Percentiles rank a stretch among this genome's conserved stretches.
phyloP scores from a whole-genome alignment of 2,113 vertebrate species.

The Hypanus sabinus region DNA sequence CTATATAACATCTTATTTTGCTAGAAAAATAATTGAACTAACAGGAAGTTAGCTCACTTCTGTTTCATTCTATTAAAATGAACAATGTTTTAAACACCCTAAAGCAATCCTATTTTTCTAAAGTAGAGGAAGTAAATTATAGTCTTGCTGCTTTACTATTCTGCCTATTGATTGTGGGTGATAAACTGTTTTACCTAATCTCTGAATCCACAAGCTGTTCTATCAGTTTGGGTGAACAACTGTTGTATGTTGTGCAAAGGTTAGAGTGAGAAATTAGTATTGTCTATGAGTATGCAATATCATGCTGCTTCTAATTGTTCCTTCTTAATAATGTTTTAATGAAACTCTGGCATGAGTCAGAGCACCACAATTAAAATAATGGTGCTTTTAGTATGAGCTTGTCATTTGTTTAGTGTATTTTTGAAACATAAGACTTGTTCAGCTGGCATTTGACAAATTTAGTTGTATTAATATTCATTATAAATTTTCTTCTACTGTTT shows the following conservation, averaged over 20 bases:
- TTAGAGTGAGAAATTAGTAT: conserved; percentile 1
- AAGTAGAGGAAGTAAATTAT: background rate
- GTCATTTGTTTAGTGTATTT: background rate
- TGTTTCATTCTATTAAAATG: background rate
- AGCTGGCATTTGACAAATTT: background rate
- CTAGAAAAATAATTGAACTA: too few species aligned
- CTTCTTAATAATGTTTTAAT: conserved; percentile 5
- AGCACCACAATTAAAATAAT: background rate
- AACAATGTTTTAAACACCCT: background rate
- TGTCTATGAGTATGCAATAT: background rate
- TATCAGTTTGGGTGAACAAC: background rate
- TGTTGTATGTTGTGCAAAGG: background rate
- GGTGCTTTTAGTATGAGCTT: background rate
- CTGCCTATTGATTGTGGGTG: background rate
- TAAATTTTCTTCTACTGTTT: background rate
- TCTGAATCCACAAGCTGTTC: background rate
- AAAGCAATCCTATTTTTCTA: too few species aligned
- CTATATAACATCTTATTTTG: background rate
- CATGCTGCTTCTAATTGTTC: background rate
- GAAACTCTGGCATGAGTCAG: conserved; percentile 2
- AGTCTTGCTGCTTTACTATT: too few species aligned
- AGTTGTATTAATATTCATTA: background rate
- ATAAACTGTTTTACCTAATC: background rate
- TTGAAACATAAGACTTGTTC: background rate
- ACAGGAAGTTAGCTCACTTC: background rate